These are phyloP conservation scores for Drosophila testacea DNA, from an alignment of 2,888 invertebrate species.

Conservation along the genomic window DNA sequence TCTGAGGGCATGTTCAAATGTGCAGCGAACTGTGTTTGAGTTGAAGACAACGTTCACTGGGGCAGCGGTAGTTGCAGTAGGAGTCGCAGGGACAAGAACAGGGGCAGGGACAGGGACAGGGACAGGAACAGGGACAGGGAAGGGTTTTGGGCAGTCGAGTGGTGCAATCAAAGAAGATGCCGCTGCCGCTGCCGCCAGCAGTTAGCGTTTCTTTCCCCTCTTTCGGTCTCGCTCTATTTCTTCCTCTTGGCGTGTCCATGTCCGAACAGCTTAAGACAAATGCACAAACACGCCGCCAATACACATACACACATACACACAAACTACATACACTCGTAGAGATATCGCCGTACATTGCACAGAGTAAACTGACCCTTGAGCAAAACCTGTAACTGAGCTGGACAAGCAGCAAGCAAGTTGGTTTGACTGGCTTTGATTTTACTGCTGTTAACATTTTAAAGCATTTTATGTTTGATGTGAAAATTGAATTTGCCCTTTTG, in stretches of 20 bases:
- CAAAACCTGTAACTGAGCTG: conserved; percentile 61
- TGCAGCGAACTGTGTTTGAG: conserved; percentile 79
- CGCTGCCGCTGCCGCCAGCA: conserved; percentile 59
- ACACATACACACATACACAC: conserved; percentile 20
- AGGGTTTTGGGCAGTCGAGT: conserved; percentile 29
- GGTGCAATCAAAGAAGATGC: conserved; percentile 70
- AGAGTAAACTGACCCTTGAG: conserved; percentile 64
- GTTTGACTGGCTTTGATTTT: conserved; percentile 53
- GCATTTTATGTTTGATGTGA: conserved; percentile 53
- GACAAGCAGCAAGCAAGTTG: conserved; percentile 8
- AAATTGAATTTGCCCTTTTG: conserved; percentile 74
- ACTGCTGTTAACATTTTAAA: conserved; percentile 61
- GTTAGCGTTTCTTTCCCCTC: conserved; percentile 31
- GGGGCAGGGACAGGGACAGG: conserved; percentile 7
- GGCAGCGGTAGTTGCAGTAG: conserved; percentile 13
- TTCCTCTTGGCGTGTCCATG: conserved; percentile 42
- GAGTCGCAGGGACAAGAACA: conserved; percentile 2
- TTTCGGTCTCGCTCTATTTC: conserved; percentile 21
- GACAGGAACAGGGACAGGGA: background rate
- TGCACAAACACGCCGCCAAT: conserved; percentile 43
- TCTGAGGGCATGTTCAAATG: conserved; percentile 80
- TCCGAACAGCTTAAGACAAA: conserved; percentile 66
- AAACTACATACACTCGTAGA: conserved; percentile 3
- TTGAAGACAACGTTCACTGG: conserved; percentile 63
- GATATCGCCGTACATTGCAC: conserved; percentile 11